Percentiles rank a stretch among this genome's conserved stretches.
Evolutionary conservation across 2,888 invertebrate genomes (phyloP).

Genomic region (Platycheirus albimanus): DNA sequence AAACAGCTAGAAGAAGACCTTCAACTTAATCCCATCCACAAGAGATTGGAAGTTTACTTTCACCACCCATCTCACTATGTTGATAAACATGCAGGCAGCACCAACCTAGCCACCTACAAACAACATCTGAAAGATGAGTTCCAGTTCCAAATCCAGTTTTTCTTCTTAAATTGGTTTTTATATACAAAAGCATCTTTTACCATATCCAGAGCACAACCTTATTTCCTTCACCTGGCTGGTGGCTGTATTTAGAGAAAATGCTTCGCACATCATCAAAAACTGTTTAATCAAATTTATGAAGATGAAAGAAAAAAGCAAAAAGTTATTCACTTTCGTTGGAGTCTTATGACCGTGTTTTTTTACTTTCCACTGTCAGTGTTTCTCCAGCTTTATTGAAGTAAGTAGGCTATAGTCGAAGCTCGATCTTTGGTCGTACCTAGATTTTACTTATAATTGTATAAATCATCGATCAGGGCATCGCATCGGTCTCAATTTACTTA

Average conservation of each 20-base stretch:
- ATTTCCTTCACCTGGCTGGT: conserved; percentile 2
- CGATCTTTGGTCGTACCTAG: too few species aligned
- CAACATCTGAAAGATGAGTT: conserved; percentile 35
- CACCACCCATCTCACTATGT: conserved; percentile 52
- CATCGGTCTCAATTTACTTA: too few species aligned
- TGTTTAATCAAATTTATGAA: conserved; percentile 24
- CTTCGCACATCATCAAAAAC: conserved; percentile 11
- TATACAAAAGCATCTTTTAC: conserved; percentile 12
- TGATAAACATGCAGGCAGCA: conserved; percentile 14
- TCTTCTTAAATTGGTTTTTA: not conserved
- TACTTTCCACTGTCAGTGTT: conserved; percentile 9
- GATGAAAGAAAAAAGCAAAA: too few species aligned
- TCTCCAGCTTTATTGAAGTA: too few species aligned
- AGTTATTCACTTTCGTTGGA: conserved; percentile 45
- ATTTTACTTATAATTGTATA: too few species aligned
- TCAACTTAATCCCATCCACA: conserved; percentile 43
- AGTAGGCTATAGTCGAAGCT: too few species aligned
- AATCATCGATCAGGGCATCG: too few species aligned
- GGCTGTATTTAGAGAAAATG: not conserved
- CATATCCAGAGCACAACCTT: conserved; percentile 21
- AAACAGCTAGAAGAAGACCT: conserved; percentile 41
- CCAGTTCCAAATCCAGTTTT: conserved; percentile 41
- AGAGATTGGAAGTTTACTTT: conserved; percentile 35
- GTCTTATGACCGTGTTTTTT: not conserved
- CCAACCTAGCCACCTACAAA: not conserved